phyloP scores from a whole-genome alignment of 1,140 invertebrate species.

The Calliopsis andreniformis region DNA sequence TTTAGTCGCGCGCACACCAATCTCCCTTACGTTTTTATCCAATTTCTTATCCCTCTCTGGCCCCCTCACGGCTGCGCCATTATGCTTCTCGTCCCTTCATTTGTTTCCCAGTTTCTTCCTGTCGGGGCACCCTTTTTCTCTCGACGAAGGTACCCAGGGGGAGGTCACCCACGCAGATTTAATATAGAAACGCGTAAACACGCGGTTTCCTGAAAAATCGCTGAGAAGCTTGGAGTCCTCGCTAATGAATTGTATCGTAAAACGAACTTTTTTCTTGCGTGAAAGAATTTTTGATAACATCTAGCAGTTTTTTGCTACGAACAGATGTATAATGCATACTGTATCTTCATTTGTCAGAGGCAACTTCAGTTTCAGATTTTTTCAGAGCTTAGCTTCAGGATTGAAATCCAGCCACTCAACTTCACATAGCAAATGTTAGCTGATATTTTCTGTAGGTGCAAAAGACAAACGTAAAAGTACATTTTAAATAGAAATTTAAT shows the following conservation, averaged over 20 bases:
- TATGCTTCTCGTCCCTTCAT: constrained; percentile 61
- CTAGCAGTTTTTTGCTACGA: too few relatives aligned
- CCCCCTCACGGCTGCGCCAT: constrained; percentile 32
- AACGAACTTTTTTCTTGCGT: too few relatives aligned
- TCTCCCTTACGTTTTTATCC: constrained; percentile 65
- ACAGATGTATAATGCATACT: too few relatives aligned
- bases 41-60: constrained; percentile 61
- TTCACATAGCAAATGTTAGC: too few relatives aligned
- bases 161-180: constrained; percentile 55
- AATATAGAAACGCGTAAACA: constrained; percentile 46
- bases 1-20: constrained; percentile 59
- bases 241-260: neutral
- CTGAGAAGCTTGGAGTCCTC: neutral
- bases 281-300: too few relatives aligned
- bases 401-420: too few relatives aligned
- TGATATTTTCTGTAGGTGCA: too few relatives aligned
- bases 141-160: neutral
- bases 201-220: constrained; percentile 35
- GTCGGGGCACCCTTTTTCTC: constrained; percentile 50
- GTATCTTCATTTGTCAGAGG: too few relatives aligned
- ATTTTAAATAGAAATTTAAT: too few relatives aligned
- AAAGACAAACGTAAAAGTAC: too few relatives aligned
- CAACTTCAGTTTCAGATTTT: too few relatives aligned
- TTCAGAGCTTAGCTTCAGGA: too few relatives aligned
- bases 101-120: constrained; percentile 57